These are phyloP conservation scores for Cryptoleucopteryx plumbea DNA, from an alignment of 2,113 vertebrate genomes.

Conservation along the genomic window DNA sequence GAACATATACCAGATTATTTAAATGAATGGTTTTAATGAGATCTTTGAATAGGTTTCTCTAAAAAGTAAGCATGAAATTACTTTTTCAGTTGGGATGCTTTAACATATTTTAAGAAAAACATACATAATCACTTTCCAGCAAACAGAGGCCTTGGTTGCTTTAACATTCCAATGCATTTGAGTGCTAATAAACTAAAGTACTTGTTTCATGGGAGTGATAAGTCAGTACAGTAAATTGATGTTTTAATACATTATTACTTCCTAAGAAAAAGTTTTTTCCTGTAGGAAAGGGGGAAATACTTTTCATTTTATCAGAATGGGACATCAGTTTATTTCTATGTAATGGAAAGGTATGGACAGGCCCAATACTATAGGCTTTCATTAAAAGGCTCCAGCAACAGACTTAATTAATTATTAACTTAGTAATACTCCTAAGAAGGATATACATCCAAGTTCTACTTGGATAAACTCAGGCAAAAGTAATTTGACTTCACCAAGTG, in stretches of 20 bases:
- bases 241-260: conserved; percentile 1
- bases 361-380: neutral
- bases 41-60: conserved; percentile 69
- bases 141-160: neutral
- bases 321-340: neutral
- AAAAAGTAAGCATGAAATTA: conserved; percentile 70
- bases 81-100: conserved; percentile 60
- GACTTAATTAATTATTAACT: neutral
- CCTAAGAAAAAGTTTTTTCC: conserved; percentile 10
- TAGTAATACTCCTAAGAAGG: neutral
- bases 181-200: conserved; percentile 40
- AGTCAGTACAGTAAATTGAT: neutral
- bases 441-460: neutral
- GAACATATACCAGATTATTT: conserved; percentile 70
- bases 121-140: conserved; percentile 6
- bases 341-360: neutral
- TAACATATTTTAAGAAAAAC: conserved; percentile 64
- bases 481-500: neutral
- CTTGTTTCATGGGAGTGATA: neutral
- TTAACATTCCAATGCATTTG: conserved; percentile 31
- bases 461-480: neutral
- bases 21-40: conserved; percentile 74
- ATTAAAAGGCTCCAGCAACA: neutral
- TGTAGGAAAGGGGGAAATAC: neutral
- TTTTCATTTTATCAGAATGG: neutral